Evolutionary conservation across 1,140 invertebrate species (phyloP), one percentile per base, ranked within the genome.

Genomic region (Cydia fagiglandana): DNA sequence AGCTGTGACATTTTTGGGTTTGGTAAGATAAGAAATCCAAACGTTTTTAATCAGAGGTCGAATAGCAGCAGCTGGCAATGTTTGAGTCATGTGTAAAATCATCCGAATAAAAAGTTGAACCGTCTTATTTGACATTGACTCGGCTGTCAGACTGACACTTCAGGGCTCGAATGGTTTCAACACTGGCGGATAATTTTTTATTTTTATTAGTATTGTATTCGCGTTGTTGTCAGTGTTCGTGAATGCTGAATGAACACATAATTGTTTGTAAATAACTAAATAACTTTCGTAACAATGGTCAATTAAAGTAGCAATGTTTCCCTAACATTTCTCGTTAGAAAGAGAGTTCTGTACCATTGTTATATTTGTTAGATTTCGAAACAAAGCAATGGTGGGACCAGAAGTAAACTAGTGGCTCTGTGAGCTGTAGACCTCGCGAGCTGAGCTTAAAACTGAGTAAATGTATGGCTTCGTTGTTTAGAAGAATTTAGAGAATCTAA

Each of bases 371-470:
- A 70, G 34, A n/a, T 38, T 70, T 70, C n/a, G n/a, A 70, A 70
- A 70, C 66, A 70, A 70, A 38, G 66, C 66, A 17, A 70, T 84
- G 83, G 78, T 86, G 64, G 80, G 77, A 76, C 81, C 77, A 30
- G 78, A 84, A 64, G 76, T 75, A 9, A 53, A n/a, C n/a, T n/a
- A n/a, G n/a, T n/a, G n/a, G n/a, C n/a, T n/a, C n/a, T n/a, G n/a
- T n/a, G n/a, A n/a, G n/a, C n/a, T n/a, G n/a, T n/a, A n/a, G n/a
- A n/a, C n/a, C n/a, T n/a, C n/a, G n/a, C n/a, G n/a, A n/a, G n/a
- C n/a, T n/a, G n/a, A n/a, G n/a, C n/a, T n/a, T n/a, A n/a, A n/a
- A n/a, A n/a, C n/a, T n/a, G n/a, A n/a, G n/a, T n/a, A n/a, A n/a
- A n/a, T n/a, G n/a, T n/a, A n/a, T n/a, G n/a, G n/a, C n/a, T n/a